Conservation (phyloP, 2,113 vertebrate species). For the Carlito syrichta region DNA sequence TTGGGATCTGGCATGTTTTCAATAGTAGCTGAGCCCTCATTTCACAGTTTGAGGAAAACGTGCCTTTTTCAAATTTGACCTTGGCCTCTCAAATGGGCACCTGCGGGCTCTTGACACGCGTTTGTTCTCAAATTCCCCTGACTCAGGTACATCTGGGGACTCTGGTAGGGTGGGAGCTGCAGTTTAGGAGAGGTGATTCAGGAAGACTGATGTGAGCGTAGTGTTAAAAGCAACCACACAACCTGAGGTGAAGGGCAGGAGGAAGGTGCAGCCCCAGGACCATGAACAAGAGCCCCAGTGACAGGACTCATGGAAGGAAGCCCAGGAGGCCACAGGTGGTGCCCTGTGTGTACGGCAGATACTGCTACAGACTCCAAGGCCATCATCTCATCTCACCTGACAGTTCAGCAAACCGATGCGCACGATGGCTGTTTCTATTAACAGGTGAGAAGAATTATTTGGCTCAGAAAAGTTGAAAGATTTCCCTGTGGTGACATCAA, state of each 20-base stretch:
- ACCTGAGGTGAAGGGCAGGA: not conserved
- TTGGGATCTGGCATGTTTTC: not conserved
- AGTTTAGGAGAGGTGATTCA: not conserved
- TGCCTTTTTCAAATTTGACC: not conserved
- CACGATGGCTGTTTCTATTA: not conserved
- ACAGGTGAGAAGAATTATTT: not conserved
- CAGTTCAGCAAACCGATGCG: not conserved
- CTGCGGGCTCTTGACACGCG: not conserved
- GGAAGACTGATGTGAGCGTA: not conserved
- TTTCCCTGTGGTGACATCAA: not conserved
- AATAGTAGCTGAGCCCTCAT: not conserved
- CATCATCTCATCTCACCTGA: not conserved
- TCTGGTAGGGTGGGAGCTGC: not conserved
- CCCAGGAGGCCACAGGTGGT: not conserved
- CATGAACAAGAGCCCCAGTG: not conserved
- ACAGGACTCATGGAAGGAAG: not conserved
- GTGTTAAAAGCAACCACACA: not conserved
- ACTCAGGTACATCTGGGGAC: not conserved
- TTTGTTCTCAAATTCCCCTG: not conserved
- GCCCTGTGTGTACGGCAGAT: not conserved
- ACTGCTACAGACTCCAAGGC: not conserved
- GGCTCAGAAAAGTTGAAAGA: not conserved
- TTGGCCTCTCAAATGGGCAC: not conserved
- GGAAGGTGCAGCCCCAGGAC: not conserved
- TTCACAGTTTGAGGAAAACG: not conserved